Base-by-base conservation (phyloP, 1,140 invertebrate genomes). In the Drosophila lowei region DNA sequence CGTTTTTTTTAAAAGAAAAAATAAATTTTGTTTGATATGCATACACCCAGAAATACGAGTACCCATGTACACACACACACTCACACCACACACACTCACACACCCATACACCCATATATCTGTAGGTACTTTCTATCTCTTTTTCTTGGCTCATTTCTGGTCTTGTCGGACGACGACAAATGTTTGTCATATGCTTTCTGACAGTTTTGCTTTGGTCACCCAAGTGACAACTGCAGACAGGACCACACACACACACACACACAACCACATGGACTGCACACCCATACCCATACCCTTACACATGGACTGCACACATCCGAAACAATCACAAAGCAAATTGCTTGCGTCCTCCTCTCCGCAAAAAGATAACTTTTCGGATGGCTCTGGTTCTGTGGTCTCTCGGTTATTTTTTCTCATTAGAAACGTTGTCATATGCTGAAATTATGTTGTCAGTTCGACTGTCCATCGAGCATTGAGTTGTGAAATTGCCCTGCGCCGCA, bases 361-460 rank as follows among this genome's bases (percentile, higher is more conserved):
- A 30, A 30, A 30, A 30, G 30, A 11, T 3, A 38, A 38, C 34
- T 38, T 38, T 38, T 38, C 34, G 34, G 9, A 11, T 38, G 11
- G 13, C 8, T 21, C 8, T n/a, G 11, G 13, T 23, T 21, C 21
- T 30, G 13, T 47, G 16, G 16, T 55, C 50, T 15, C 16, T 38
- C 30, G 28, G 34, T 64, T 42, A 34, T 64, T 67, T 80, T 85
- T 79, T 77, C 55, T 67, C 76, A 88, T 89, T 79, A 83, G 79
- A 79, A 61, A 71, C 54, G 52, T 83, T 88, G 83, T 89, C 83
- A 89, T 72, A 68, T 83, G 72, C 49, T 79, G 75, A 88, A 88
- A 88, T 88, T 72, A 83, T 83, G 79, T 76, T 88, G 83, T 89
- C 83, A 88, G 61, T 86, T 79, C 8, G 53, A 23, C 48, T 78